phyloP scores from a whole-genome alignment of 2,888 invertebrate species.

The Cataglyphis altisquamis region DNA sequence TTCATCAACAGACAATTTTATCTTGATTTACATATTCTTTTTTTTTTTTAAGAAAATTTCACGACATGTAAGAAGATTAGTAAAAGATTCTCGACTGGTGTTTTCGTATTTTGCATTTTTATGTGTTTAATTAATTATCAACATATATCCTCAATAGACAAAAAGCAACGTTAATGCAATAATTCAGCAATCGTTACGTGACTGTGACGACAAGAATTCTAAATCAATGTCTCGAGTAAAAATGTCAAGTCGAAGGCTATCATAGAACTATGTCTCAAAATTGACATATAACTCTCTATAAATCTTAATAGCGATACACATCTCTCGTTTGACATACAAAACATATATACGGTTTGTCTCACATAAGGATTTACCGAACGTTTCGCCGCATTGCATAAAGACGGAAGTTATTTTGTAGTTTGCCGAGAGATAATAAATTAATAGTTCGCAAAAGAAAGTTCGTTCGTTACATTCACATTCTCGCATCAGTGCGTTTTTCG shows the following conservation, averaged over 20 bases:
- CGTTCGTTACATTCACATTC: not conserved
- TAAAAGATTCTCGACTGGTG: not conserved
- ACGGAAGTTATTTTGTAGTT: slow-evolving; percentile 52
- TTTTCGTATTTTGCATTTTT: not conserved
- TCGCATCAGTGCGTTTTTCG: not conserved
- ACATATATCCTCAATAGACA: not conserved
- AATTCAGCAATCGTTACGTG: not conserved
- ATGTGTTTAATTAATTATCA: not conserved
- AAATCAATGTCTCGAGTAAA: not conserved
- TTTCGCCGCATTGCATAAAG: slow-evolving; percentile 41
- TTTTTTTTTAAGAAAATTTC: not conserved
- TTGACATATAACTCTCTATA: not conserved
- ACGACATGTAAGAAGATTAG: not conserved
- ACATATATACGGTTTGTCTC: not conserved
- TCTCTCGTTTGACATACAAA: not conserved
- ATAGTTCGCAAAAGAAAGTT: slow-evolving; percentile 9
- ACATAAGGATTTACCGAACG: slow-evolving; percentile 51
- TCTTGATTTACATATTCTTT: not conserved
- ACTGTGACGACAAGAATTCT: not conserved
- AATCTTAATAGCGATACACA: slow-evolving; percentile 4
- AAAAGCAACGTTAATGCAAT: not conserved
- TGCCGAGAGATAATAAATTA: slow-evolving; percentile 33
- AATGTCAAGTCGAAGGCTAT: not conserved
- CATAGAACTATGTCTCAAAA: not conserved
- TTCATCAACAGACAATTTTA: not conserved